phyloP scores from a whole-genome alignment of 2,113 vertebrate genomes.

The Urocynchramus pylzowi region DNA sequence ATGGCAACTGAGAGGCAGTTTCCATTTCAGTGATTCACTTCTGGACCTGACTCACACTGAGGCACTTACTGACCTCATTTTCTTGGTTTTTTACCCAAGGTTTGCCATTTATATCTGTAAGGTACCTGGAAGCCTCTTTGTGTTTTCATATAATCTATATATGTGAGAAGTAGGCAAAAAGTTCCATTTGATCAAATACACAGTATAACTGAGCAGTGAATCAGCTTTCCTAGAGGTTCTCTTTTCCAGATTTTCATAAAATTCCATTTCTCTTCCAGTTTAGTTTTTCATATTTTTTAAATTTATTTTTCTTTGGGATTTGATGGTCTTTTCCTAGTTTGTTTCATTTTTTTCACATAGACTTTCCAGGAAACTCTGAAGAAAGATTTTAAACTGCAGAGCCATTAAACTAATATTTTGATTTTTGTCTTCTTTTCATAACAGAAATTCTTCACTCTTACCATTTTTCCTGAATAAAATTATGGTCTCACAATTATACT shows the following conservation, averaged over 20 bases:
- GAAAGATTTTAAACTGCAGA: neutral
- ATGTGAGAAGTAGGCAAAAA: neutral
- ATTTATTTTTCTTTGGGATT: neutral
- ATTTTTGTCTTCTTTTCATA: neutral
- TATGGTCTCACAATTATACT: neutral
- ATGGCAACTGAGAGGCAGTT: neutral
- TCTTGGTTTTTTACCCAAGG: neutral
- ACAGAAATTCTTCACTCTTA: neutral
- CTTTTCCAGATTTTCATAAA: neutral
- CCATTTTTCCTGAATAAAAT: neutral
- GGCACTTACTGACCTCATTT: neutral
- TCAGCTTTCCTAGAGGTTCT: neutral
- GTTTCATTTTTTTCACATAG: neutral
- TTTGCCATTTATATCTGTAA: neutral
- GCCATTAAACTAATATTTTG: neutral
- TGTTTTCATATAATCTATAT: neutral
- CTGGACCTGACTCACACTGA: neutral
- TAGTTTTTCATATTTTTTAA: too few relatives aligned
- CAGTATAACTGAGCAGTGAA: fast-evolving
- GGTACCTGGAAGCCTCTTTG: neutral
- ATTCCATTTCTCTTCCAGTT: neutral
- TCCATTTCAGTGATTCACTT: neutral
- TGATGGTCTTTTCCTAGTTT: fast-evolving
- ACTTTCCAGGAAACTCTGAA: neutral
- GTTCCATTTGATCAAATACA: neutral